Evolutionary conservation across 2,113 vertebrate genomes (phyloP).

Genomic region (Chroicocephalus ridibundus): DNA sequence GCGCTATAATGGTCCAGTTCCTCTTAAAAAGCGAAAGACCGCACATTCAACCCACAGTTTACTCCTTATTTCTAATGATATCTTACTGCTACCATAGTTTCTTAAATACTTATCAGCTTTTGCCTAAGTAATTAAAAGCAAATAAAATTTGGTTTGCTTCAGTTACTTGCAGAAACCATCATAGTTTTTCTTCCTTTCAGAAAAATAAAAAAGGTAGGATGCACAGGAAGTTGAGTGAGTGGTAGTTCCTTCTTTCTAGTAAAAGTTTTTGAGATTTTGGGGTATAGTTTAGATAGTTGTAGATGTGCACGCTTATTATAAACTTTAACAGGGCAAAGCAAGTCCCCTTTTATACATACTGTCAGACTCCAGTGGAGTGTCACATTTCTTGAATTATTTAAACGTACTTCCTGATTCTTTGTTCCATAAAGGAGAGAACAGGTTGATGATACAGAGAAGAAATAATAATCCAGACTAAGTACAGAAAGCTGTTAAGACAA

Average conservation of each 20-base stretch:
- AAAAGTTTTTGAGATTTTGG: not conserved
- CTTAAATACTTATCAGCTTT: not conserved
- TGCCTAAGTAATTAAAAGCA: not conserved
- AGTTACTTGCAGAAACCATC: not conserved
- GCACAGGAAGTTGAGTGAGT: not conserved
- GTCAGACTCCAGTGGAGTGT: not conserved
- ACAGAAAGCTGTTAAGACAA: not conserved
- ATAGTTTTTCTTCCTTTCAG: not conserved
- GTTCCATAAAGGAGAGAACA: not conserved
- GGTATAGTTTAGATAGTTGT: fast-evolving
- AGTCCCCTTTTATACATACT: not conserved
- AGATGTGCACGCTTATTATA: not conserved
- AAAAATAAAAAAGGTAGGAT: no score
- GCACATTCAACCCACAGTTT: fast-evolving
- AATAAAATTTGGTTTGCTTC: not conserved
- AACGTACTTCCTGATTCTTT: not conserved
- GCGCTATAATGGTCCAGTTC: not conserved
- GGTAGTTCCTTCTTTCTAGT: not conserved
- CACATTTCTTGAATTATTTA: not conserved
- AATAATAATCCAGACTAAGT: not conserved
- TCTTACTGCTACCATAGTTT: not conserved
- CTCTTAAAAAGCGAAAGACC: not conserved
- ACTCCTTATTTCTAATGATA: not conserved
- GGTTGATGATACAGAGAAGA: not conserved
- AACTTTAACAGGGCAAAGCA: not conserved